Conservation (phyloP, 2,797 vertebrate genomes). For the Coregonus sp. region DNA sequence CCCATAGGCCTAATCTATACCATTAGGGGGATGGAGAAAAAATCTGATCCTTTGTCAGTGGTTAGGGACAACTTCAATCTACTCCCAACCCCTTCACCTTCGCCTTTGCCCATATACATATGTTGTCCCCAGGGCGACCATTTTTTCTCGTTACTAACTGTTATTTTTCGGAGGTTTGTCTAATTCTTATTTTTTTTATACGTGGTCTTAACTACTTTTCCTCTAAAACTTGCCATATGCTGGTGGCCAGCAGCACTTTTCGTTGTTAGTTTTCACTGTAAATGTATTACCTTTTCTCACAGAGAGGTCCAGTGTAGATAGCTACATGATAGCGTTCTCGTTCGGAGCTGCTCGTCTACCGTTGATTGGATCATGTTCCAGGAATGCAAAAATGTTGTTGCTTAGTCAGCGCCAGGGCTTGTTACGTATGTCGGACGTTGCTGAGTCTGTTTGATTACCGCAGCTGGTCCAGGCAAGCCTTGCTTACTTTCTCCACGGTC, state of each 20-base stretch:
- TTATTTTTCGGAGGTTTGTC: constrained; percentile 49
- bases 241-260: constrained; percentile 57
- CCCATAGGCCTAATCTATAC: background rate
- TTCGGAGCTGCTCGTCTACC: constrained; percentile 43
- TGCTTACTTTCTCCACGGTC: constrained; percentile 39
- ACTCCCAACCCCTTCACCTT: constrained; percentile 49
- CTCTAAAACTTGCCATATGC: constrained; percentile 52
- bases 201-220: constrained; percentile 47
- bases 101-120: constrained; percentile 60
- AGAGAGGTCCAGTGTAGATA: constrained; percentile 36
- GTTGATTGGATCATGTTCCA: constrained; percentile 59
- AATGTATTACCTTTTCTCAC: background rate
- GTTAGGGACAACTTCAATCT: constrained; percentile 27
- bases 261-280: constrained; percentile 20
- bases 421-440: constrained; percentile 16
- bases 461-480: constrained; percentile 54
- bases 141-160: constrained; percentile 52
- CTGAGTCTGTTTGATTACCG: constrained; percentile 6
- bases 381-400: constrained; percentile 67
- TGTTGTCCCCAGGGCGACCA: constrained; percentile 52
- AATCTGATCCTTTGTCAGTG: background rate
- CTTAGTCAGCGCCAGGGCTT: constrained; percentile 56
- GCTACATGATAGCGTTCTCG: constrained; percentile 49
- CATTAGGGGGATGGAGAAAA: background rate
- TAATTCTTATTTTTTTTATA: constrained; percentile 38